Conservation (phyloP, 2,113 vertebrate species). For the Chiloscyllium plagiosum region DNA sequence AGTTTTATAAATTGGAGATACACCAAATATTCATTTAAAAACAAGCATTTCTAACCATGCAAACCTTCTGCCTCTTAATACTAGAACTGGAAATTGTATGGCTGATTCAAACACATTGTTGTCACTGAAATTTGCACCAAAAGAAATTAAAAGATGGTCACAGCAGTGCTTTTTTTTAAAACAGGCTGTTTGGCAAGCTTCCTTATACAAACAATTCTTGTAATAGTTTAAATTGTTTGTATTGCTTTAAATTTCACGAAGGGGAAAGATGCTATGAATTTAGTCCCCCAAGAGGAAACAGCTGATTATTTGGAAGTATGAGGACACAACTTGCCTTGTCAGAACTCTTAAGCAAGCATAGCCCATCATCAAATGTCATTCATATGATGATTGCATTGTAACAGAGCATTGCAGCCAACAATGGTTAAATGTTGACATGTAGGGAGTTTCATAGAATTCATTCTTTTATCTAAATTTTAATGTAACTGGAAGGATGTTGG, state of each 20-base stretch:
- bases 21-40: not conserved
- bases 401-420: not conserved
- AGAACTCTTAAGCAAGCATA: not conserved
- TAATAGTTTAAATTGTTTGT: conserved; percentile 22
- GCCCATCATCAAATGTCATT: not conserved
- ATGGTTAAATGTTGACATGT: not conserved
- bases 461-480: not conserved
- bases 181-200: not conserved
- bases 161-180: not conserved
- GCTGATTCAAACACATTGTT: not conserved
- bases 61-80: not conserved
- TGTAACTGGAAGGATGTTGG: not conserved
- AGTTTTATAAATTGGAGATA: not conserved
- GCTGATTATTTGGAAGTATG: conserved; percentile 24
- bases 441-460: not conserved
- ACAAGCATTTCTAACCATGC: not conserved
- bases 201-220: not conserved
- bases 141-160: not conserved
- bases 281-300: not conserved
- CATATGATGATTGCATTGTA: not conserved
- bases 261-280: not conserved
- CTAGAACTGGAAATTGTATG: not conserved
- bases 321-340: not conserved
- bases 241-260: not conserved
- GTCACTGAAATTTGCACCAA: not conserved